phyloP scores from a whole-genome alignment of 1,140 invertebrate species.

The Cardiocondyla obscurior region DNA sequence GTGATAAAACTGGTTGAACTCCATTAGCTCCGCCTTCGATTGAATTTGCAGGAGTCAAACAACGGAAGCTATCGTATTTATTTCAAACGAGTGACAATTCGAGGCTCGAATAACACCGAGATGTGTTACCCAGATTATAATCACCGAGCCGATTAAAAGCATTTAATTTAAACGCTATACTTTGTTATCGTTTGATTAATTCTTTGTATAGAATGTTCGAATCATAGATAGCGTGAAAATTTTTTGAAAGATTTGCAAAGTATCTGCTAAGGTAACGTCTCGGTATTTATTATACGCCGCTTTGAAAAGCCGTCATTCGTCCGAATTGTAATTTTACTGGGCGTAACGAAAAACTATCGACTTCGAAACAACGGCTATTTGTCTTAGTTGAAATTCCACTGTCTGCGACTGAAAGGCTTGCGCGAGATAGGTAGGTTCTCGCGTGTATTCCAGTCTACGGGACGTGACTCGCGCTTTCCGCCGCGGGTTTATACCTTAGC shows the following conservation, averaged over 20 bases:
- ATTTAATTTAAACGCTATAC: neutral
- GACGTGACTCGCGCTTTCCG: slow-evolving; percentile 32
- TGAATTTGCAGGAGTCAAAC: slow-evolving; percentile 23
- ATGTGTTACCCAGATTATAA: neutral
- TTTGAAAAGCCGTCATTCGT: neutral
- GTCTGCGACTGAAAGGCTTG: slow-evolving; percentile 22
- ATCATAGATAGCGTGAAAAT: too few species aligned
- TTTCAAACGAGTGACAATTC: slow-evolving; percentile 16
- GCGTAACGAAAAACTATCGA: slow-evolving; percentile 6
- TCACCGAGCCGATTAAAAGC: neutral
- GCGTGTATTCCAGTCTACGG: neutral
- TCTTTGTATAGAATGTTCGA: neutral
- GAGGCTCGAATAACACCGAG: neutral
- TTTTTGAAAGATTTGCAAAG: neutral
- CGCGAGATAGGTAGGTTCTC: neutral
- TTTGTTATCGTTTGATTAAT: neutral
- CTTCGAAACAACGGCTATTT: slow-evolving; percentile 23
- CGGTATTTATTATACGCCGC: neutral
- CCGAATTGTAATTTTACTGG: slow-evolving; percentile 1
- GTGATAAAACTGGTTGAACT: neutral
- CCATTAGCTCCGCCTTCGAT: neutral
- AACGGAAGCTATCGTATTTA: neutral
- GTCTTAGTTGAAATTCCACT: slow-evolving; percentile 20
- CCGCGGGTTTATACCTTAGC: neutral
- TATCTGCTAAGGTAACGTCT: neutral